Evolutionary conservation across 1,140 invertebrate genomes (phyloP).

Genomic region (Babylonia areolata): DNA sequence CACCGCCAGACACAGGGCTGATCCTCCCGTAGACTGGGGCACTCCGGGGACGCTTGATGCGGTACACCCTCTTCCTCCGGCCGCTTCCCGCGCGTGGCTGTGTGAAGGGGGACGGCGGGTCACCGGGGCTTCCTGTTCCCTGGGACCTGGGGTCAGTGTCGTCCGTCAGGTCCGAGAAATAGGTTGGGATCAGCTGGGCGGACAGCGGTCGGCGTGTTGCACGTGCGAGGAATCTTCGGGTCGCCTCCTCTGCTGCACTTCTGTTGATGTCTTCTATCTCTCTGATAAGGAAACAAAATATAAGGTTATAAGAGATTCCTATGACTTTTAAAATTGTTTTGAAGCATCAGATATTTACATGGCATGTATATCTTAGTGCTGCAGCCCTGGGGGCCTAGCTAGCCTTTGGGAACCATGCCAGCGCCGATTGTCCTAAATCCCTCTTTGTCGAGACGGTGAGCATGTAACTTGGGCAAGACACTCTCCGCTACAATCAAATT

Average conservation of each 20-base stretch:
- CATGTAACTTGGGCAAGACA: too few species aligned
- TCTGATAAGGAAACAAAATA: not conserved
- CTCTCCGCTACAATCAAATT: too few species aligned
- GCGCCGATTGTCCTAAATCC: too few species aligned
- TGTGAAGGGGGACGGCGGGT: not conserved
- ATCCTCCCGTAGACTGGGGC: slow-evolving; percentile 6
- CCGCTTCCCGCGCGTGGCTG: not conserved
- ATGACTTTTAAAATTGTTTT: too few species aligned
- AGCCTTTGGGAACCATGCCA: too few species aligned
- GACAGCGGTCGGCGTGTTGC: not conserved
- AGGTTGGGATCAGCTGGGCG: not conserved
- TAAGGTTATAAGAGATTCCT: not conserved
- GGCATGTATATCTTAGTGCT: too few species aligned
- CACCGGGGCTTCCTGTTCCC: not conserved
- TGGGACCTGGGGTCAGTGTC: not conserved
- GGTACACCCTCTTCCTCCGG: not conserved
- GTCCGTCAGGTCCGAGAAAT: not conserved
- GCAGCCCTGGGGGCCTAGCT: too few species aligned
- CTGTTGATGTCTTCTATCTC: slow-evolving; percentile 31
- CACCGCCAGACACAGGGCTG: not conserved
- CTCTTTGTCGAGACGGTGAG: too few species aligned
- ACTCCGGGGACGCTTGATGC: not conserved
- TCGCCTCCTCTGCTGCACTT: not conserved
- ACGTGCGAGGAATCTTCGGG: not conserved
- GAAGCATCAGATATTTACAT: too few species aligned